These are phyloP conservation scores for Polylopha cassiicola DNA, from an alignment of 2,888 invertebrate genomes.

Conservation along the genomic window DNA sequence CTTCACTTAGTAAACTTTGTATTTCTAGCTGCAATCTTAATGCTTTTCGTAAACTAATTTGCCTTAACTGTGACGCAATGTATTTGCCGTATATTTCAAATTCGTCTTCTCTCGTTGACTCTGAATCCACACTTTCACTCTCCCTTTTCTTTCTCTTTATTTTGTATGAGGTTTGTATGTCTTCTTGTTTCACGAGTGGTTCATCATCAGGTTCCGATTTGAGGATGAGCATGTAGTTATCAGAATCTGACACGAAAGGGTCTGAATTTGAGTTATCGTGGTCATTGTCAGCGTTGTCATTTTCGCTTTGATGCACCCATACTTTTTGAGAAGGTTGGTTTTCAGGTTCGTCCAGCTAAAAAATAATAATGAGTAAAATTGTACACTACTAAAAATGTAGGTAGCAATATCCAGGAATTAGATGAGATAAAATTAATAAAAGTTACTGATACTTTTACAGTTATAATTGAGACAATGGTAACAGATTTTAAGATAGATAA, in stretches of 20 bases:
- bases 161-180: constrained; percentile 23
- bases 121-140: constrained; percentile 35
- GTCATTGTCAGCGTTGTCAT: constrained; percentile 21
- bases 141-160: constrained; percentile 49
- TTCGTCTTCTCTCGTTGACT: constrained; percentile 52
- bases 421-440: too few species aligned
- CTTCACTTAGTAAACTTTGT: constrained; percentile 60
- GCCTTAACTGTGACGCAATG: constrained; percentile 63
- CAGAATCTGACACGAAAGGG: constrained; percentile 12
- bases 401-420: too few species aligned
- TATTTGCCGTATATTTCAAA: constrained; percentile 70
- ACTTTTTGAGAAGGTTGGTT: constrained; percentile 16
- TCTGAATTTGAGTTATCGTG: constrained; percentile 12
- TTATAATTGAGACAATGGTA: too few species aligned
- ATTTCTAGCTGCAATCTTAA: constrained; percentile 59
- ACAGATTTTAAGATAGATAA: too few species aligned
- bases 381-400: too few species aligned
- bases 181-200: constrained; percentile 6
- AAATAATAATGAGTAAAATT: too few species aligned
- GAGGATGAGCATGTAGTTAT: constrained; percentile 28
- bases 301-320: constrained; percentile 25
- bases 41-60: constrained; percentile 57
- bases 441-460: too few species aligned
- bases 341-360: constrained; percentile 9
- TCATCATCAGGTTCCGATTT: constrained; percentile 42